phyloP scores from a whole-genome alignment of 2,797 vertebrate species.

The Erethizon dorsatum region DNA sequence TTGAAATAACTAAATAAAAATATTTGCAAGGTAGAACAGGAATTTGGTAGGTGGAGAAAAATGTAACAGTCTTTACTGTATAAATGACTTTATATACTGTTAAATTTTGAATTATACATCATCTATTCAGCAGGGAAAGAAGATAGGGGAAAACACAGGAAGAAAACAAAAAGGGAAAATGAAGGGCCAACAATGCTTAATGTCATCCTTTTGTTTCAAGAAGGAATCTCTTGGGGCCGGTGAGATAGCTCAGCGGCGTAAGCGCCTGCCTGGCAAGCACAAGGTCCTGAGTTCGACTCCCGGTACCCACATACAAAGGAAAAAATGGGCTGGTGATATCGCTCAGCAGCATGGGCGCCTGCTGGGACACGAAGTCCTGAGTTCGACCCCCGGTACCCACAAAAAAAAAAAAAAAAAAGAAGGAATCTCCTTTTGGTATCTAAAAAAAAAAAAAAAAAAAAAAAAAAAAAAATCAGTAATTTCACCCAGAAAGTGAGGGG shows the following conservation, averaged over 20 bases:
- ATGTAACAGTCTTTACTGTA: background rate
- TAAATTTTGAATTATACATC: background rate
- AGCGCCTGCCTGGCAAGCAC: no score
- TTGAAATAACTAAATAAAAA: background rate
- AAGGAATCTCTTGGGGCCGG: background rate
- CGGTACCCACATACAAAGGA: no score
- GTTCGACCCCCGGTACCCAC: no score
- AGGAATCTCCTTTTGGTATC: background rate
- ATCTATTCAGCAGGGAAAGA: constrained; percentile 23
- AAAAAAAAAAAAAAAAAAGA: background rate
- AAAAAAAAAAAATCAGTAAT: background rate
- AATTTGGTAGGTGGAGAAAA: background rate
- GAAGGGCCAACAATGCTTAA: background rate
- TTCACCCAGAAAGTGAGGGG: background rate
- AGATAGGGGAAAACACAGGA: background rate
- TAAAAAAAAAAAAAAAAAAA: background rate
- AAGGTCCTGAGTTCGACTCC: no score
- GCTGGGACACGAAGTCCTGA: no score
- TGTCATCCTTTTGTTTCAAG: constrained; percentile 42
- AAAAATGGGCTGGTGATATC: no score
- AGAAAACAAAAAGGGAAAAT: background rate
- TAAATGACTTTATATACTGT: background rate
- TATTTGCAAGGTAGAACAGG: background rate
- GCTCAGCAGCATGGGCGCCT: no score
- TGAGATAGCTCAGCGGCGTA: no score